phyloP scores from a whole-genome alignment of 1,140 invertebrate genomes.

The Sinonovacula constricta region DNA sequence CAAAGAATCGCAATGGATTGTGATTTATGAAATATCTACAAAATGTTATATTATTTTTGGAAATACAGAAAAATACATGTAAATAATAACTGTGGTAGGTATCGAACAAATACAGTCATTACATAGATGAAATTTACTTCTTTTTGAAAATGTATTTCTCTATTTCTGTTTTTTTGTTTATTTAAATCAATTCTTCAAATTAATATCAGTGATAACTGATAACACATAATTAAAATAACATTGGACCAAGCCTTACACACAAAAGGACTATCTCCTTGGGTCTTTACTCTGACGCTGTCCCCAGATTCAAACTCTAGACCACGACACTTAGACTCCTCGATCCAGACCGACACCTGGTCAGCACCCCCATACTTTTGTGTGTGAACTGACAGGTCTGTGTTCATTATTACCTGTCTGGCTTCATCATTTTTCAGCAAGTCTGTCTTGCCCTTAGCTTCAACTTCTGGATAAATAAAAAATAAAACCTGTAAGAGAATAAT shows the following conservation, averaged over 20 bases:
- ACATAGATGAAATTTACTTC: no score
- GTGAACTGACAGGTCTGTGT: slow-evolving; percentile 45
- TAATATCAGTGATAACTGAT: background rate
- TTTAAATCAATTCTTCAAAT: background rate
- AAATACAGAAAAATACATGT: background rate
- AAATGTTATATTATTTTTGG: background rate
- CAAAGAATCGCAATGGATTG: no score
- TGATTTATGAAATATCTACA: no score
- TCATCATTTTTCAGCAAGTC: slow-evolving; percentile 59
- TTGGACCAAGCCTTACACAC: slow-evolving; percentile 53
- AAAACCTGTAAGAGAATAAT: no score
- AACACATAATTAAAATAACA: background rate
- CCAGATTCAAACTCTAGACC: slow-evolving; percentile 59
- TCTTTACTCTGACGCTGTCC: slow-evolving; percentile 63
- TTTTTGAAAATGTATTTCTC: no score
- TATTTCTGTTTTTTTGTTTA: no score
- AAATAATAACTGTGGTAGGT: background rate
- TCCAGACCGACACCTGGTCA: slow-evolving; percentile 54
- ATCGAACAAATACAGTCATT: no score
- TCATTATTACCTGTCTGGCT: slow-evolving; percentile 43
- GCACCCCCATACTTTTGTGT: slow-evolving; percentile 29
- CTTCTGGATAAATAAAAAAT: slow-evolving; percentile 53
- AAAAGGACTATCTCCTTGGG: slow-evolving; percentile 65
- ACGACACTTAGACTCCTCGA: slow-evolving; percentile 54
- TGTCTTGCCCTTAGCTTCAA: slow-evolving; percentile 65